Evolutionary conservation across 2,888 invertebrate genomes (phyloP).

Genomic region (Clepsis dumicolana): DNA sequence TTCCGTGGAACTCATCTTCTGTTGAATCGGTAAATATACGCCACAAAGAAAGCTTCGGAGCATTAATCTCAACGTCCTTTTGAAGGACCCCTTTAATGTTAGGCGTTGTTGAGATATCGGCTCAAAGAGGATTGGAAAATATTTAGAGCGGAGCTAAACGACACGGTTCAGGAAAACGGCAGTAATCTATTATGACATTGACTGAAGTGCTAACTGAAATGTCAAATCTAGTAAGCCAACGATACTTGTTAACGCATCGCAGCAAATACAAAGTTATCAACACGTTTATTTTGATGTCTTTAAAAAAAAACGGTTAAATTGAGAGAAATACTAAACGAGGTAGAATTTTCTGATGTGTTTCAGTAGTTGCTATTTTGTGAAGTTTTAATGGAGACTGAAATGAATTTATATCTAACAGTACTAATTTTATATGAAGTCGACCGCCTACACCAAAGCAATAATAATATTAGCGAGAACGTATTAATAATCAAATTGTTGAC

Average conservation of each 20-base stretch:
- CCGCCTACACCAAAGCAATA: not conserved
- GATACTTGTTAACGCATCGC: not conserved
- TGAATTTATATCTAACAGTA: not conserved
- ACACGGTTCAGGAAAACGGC: not conserved
- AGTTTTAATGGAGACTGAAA: not conserved
- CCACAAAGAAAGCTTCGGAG: constrained; percentile 5
- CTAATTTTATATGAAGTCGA: not conserved
- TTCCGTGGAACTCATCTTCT: constrained; percentile 22
- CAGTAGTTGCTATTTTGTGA: too few relatives aligned
- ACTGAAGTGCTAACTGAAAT: not conserved
- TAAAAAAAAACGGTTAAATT: too few relatives aligned
- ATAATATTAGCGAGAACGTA: not conserved
- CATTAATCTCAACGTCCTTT: constrained; percentile 29
- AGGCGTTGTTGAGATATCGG: not conserved
- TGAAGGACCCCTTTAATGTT: constrained; percentile 7
- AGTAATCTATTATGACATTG: not conserved
- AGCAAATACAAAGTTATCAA: not conserved
- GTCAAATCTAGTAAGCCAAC: not conserved
- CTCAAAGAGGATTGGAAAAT: not conserved
- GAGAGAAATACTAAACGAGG: too few relatives aligned
- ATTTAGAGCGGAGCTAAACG: not conserved
- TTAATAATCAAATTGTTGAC: not conserved
- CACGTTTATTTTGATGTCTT: too few relatives aligned
- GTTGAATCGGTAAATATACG: constrained; percentile 16
- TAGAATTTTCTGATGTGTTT: too few relatives aligned